Conservation (phyloP, 2,888 invertebrate genomes). For the Drosophila rellima region DNA sequence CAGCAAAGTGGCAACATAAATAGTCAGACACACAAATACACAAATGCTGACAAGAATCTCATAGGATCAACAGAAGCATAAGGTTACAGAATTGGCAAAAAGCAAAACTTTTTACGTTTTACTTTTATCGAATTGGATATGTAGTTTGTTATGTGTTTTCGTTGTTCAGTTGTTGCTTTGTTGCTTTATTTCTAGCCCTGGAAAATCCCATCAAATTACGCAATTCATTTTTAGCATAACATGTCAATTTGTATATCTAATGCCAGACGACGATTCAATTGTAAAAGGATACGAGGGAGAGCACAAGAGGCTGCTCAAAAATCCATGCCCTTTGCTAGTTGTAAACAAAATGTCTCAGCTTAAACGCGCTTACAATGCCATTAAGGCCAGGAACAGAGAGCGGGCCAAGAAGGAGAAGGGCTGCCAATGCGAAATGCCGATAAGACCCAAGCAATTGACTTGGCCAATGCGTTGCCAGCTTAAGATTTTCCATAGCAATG, state of each 20-base stretch:
- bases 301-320: slow-evolving; percentile 30
- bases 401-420: slow-evolving; percentile 22
- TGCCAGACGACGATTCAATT: slow-evolving; percentile 37
- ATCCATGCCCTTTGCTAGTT: slow-evolving; percentile 41
- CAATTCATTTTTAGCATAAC: slow-evolving; percentile 78
- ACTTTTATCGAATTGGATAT: slow-evolving; percentile 43
- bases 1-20: slow-evolving; percentile 74
- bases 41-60: slow-evolving; percentile 37
- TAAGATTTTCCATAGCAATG: slow-evolving; percentile 47
- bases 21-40: slow-evolving; percentile 1
- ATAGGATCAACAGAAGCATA: slow-evolving; percentile 60
- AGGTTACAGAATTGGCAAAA: slow-evolving; percentile 32
- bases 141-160: slow-evolving; percentile 33
- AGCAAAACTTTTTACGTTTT: slow-evolving; percentile 47
- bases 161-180: background rate
- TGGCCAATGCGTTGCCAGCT: slow-evolving; percentile 56
- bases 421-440: slow-evolving; percentile 46
- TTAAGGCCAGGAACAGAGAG: slow-evolving; percentile 51
- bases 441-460: slow-evolving; percentile 59
- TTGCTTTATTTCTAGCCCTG: background rate
- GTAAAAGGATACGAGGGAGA: slow-evolving; percentile 10
- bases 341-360: slow-evolving; percentile 73
- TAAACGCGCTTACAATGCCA: slow-evolving; percentile 74
- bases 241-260: slow-evolving; percentile 73
- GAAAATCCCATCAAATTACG: slow-evolving; percentile 65